phyloP scores from a whole-genome alignment of 2,113 vertebrate species.

The Neodon shergylaensis region DNA sequence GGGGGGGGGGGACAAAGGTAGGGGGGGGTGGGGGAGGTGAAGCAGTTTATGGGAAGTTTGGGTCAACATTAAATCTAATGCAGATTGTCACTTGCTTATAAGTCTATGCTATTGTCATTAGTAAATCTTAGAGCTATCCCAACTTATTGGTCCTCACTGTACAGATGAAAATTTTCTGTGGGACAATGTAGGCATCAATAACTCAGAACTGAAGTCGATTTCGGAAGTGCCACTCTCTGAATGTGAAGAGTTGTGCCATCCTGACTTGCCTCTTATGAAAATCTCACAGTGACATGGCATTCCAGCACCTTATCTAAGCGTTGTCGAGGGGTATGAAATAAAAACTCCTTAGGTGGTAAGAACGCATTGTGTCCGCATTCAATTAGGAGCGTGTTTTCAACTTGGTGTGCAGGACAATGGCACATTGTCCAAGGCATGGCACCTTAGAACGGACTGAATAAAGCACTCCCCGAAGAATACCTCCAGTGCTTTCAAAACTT shows the following conservation, averaged over 20 bases:
- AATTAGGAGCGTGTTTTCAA: slow-evolving; percentile 30
- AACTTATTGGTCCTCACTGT: background rate
- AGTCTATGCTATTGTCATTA: background rate
- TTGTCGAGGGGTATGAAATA: slow-evolving; percentile 6
- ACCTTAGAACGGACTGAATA: background rate
- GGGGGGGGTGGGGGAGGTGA: too few species aligned
- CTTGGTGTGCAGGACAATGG: background rate
- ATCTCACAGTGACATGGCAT: background rate
- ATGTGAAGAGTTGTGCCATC: background rate
- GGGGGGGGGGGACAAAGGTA: background rate
- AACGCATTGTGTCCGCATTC: background rate
- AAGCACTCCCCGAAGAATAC: slow-evolving; percentile 29
- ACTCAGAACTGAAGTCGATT: slow-evolving; percentile 17
- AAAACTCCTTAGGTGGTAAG: slow-evolving; percentile 35
- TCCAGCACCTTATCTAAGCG: slow-evolving; percentile 20
- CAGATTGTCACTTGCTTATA: background rate
- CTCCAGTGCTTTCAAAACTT: slow-evolving; percentile 42
- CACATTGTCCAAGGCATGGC: background rate
- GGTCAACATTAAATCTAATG: background rate
- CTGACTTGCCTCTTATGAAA: slow-evolving; percentile 7
- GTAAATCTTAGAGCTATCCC: background rate
- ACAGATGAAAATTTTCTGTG: background rate
- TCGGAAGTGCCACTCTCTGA: background rate
- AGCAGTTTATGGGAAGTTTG: background rate
- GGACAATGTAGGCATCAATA: background rate